Percentiles rank a stretch among this genome's conserved stretches.
These are phyloP conservation scores for Heliocidaris erythrogramma DNA, from an alignment of 35 echinoderm and acorn worm species.

Conservation along the genomic window DNA sequence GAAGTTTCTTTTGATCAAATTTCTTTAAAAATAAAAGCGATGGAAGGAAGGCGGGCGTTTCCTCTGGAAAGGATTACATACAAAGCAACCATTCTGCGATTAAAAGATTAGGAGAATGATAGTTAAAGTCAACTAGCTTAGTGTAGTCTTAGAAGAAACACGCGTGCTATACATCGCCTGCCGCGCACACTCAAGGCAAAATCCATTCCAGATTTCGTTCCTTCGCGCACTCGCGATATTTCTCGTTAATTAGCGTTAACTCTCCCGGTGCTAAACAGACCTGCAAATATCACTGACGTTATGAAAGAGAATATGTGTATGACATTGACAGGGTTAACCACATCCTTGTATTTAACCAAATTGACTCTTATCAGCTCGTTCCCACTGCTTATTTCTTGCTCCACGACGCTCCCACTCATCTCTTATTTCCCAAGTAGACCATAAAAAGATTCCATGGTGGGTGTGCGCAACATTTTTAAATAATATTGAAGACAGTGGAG, in stretches of 20 bases:
- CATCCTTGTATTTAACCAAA: background rate
- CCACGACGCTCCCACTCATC: background rate
- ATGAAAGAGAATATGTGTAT: background rate
- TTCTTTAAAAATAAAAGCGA: background rate
- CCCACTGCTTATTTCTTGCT: background rate
- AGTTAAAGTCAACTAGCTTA: conserved; percentile 9
- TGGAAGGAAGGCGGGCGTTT: conserved; percentile 5
- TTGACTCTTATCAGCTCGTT: background rate
- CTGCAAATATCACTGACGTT: background rate
- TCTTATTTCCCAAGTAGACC: background rate
- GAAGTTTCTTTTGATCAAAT: background rate
- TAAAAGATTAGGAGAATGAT: background rate
- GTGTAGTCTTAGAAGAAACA: background rate
- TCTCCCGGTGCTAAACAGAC: too few species aligned
- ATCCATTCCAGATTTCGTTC: background rate
- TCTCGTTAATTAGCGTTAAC: too few species aligned
- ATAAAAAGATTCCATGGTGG: background rate
- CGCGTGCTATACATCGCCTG: background rate
- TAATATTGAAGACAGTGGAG: background rate
- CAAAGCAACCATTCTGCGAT: conserved; percentile 26
- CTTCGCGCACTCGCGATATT: background rate
- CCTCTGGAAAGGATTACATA: conserved; percentile 1
- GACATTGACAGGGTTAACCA: background rate
- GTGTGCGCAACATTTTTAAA: background rate
- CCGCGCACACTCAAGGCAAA: background rate